Percentiles rank a stretch among this genome's conserved stretches.
Conservation (phyloP, 35 echinoderm and acorn worm genomes). For the Lytechinus pictus region DNA sequence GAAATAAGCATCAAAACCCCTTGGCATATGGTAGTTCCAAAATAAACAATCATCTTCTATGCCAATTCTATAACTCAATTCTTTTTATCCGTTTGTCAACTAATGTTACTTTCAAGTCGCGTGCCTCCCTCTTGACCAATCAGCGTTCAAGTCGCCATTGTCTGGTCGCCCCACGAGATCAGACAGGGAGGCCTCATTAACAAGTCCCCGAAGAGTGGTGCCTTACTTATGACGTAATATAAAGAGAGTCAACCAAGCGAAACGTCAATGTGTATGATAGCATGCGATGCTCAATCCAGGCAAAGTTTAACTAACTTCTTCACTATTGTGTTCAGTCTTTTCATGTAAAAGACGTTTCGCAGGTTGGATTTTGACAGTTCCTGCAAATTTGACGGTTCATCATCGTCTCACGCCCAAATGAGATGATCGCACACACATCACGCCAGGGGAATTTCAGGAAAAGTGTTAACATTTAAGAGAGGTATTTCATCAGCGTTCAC, state of each 20-base stretch:
- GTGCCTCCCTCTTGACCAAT: background rate
- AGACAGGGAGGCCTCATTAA: background rate
- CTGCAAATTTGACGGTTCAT: background rate
- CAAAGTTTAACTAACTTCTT: background rate
- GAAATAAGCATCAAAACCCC: background rate
- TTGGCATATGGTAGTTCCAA: background rate
- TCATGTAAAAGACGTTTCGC: background rate
- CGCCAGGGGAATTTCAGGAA: background rate
- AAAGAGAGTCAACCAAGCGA: constrained; percentile 26
- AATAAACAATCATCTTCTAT: background rate
- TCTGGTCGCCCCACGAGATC: background rate
- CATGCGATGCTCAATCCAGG: background rate
- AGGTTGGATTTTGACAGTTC: background rate
- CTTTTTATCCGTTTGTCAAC: background rate
- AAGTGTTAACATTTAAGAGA: background rate
- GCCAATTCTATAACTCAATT: background rate
- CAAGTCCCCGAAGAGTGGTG: background rate
- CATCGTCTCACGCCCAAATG: background rate
- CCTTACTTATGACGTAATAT: constrained; percentile 31
- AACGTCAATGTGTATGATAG: background rate
- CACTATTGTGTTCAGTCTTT: background rate
- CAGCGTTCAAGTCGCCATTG: background rate
- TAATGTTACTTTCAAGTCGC: background rate
- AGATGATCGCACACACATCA: background rate
- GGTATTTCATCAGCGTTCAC: constrained; percentile 23